These are phyloP conservation scores for Ochotona princeps DNA, from an alignment of 2,113 vertebrate genomes.

Conservation along the genomic window DNA sequence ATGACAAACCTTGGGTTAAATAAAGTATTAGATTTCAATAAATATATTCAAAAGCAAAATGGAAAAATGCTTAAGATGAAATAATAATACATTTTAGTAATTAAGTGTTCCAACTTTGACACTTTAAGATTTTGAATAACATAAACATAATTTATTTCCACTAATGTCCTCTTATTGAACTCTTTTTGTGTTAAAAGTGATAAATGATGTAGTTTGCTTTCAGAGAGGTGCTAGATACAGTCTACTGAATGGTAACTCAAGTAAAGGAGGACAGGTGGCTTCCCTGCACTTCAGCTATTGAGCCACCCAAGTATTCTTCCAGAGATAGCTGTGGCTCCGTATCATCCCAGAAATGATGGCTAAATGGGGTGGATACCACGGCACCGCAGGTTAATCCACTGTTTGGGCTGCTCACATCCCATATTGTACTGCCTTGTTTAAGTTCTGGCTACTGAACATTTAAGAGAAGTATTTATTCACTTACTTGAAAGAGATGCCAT, in stretches of 20 bases:
- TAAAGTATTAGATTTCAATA: slow-evolving; percentile 31
- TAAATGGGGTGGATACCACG: too few relatives aligned
- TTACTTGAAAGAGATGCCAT: too few relatives aligned
- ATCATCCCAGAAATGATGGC: background rate
- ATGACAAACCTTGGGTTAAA: slow-evolving; percentile 69
- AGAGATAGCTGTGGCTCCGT: background rate
- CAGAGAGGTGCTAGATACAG: background rate
- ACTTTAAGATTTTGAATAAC: slow-evolving; percentile 5
- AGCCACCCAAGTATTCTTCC: background rate
- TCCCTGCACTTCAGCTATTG: accelerated
- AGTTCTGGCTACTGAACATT: too few relatives aligned
- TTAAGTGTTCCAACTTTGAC: background rate
- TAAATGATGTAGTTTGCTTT: slow-evolving; percentile 28
- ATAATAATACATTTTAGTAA: background rate
- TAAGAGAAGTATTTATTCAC: too few relatives aligned
- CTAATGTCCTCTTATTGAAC: background rate
- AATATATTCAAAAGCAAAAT: slow-evolving; percentile 69
- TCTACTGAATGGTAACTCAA: background rate
- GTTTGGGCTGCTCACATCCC: too few relatives aligned
- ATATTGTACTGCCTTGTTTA: too few relatives aligned
- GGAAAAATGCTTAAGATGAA: slow-evolving; percentile 56
- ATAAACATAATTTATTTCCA: background rate
- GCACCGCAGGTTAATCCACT: too few relatives aligned
- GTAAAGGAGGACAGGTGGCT: background rate
- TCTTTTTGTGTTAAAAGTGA: slow-evolving; percentile 39